These are phyloP conservation scores for Oreortyx pictus DNA, from an alignment of 2,797 vertebrate species.

Conservation along the genomic window DNA sequence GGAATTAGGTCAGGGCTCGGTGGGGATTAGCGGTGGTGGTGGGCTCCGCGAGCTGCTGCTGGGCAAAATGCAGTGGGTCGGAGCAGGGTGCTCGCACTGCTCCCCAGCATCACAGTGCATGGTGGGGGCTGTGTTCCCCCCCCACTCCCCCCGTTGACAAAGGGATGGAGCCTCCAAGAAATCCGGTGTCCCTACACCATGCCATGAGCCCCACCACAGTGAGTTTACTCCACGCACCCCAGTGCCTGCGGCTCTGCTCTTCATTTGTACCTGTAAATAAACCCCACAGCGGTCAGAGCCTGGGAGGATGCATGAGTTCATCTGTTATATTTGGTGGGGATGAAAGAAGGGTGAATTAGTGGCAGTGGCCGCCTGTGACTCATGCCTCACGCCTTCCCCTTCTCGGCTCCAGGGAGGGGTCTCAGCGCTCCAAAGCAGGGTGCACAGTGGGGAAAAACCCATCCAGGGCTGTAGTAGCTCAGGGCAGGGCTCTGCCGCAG, in stretches of 20 bases:
- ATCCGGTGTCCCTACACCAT: not conserved
- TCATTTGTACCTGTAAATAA: constrained; percentile 76
- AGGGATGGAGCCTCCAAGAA: not conserved
- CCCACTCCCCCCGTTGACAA: no score
- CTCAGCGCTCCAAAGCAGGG: not conserved
- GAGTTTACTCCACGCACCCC: constrained; percentile 27
- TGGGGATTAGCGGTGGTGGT: constrained; percentile 53
- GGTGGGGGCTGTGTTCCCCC: not conserved
- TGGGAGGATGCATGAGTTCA: constrained; percentile 71
- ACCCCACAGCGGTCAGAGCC: constrained; percentile 20
- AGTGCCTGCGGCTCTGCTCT: constrained; percentile 40
- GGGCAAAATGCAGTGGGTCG: constrained; percentile 48
- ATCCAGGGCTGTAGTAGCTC: not conserved
- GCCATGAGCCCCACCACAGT: not conserved
- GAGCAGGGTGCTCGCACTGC: accelerated
- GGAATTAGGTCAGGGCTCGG: constrained; percentile 73
- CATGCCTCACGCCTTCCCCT: not conserved
- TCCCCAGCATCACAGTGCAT: not conserved
- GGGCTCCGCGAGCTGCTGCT: constrained; percentile 54
- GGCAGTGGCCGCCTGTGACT: not conserved
- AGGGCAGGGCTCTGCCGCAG: not conserved
- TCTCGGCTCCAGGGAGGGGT: not conserved
- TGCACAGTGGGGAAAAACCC: not conserved
- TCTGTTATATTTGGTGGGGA: constrained; percentile 74
- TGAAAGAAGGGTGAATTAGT: constrained; percentile 73